phyloP scores from a whole-genome alignment of 92 coral and sea anemone genomes.

The Actinernus sp. region DNA sequence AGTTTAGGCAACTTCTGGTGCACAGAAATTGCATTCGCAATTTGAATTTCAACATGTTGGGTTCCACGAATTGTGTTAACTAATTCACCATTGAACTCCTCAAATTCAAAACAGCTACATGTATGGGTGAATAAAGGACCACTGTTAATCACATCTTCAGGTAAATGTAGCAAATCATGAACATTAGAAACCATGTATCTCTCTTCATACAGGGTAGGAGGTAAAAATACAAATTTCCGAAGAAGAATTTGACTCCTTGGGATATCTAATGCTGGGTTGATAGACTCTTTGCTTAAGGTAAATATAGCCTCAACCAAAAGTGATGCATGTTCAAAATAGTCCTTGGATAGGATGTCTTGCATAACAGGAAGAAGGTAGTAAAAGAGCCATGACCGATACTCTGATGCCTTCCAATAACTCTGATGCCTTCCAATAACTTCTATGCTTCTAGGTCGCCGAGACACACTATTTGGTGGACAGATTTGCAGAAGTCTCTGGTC shows the following conservation, averaged over 20 bases:
- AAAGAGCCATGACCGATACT: constrained; percentile 43
- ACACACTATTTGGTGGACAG: constrained; percentile 53
- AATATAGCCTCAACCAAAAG: constrained; percentile 33
- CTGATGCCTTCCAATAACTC: constrained; percentile 48
- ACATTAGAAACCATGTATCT: constrained; percentile 50
- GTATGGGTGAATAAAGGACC: constrained; percentile 64
- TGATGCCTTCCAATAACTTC: constrained; percentile 27
- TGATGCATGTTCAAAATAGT: constrained; percentile 31
- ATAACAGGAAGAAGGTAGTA: constrained; percentile 41
- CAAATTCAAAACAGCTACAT: constrained; percentile 53
- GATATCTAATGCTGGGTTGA: constrained; percentile 27
- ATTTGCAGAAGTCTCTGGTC: constrained; percentile 56
- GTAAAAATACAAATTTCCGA: constrained; percentile 13
- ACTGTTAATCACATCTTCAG: constrained; percentile 52
- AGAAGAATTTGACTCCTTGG: constrained; percentile 25
- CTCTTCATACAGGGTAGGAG: constrained; percentile 26
- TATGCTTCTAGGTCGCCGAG: constrained; percentile 25
- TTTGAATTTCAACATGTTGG: constrained; percentile 54
- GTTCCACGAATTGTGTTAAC: constrained; percentile 51
- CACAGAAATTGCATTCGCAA: constrained; percentile 41
- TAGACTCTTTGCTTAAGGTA: constrained; percentile 37
- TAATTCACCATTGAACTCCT: constrained; percentile 54
- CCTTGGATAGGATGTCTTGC: constrained; percentile 54
- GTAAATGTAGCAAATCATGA: constrained; percentile 63
- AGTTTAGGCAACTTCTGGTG: constrained; percentile 49